Evolutionary conservation across 2,797 vertebrate species (phyloP).

Genomic region (Fundulus diaphanus): DNA sequence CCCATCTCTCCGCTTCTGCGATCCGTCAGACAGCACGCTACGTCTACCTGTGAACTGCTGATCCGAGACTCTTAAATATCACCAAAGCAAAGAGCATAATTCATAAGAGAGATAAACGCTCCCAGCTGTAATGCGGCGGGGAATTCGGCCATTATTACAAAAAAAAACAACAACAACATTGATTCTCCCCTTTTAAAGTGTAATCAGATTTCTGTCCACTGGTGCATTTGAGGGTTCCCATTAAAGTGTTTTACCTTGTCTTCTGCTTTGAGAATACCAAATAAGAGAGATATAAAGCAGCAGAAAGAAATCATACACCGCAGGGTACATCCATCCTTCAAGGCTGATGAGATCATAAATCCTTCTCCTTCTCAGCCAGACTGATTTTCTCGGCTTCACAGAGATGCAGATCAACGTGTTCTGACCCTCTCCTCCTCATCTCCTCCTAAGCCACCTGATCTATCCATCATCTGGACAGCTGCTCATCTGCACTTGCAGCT

Average conservation of each 20-base stretch:
- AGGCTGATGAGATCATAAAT: constrained; percentile 69
- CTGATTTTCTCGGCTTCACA: constrained; percentile 61
- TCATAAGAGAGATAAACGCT: constrained; percentile 59
- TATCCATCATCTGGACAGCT: constrained; percentile 74
- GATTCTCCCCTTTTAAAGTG: constrained; percentile 15
- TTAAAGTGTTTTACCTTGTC: constrained; percentile 30
- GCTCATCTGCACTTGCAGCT: constrained; percentile 53
- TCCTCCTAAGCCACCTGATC: constrained; percentile 52
- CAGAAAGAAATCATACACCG: constrained; percentile 46
- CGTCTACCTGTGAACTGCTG: constrained; percentile 68
- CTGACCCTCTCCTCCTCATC: constrained; percentile 31
- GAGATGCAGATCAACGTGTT: constrained; percentile 64
- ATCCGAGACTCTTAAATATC: constrained; percentile 77
- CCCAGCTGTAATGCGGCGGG: constrained; percentile 18
- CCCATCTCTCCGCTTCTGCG: constrained; percentile 22
- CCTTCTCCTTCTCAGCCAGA: constrained; percentile 45
- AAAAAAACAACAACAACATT: constrained; percentile 54
- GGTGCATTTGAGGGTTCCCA: constrained; percentile 22
- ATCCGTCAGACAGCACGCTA: constrained; percentile 56
- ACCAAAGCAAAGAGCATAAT: constrained; percentile 70
- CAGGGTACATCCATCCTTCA: constrained; percentile 61
- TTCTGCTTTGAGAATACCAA: constrained; percentile 43
- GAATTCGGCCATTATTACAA: constrained; percentile 48
- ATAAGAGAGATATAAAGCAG: constrained; percentile 34
- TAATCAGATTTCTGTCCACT: constrained; percentile 42